Evolutionary conservation across 2,888 invertebrate genomes (phyloP).

Genomic region (Chelonus formosanus): DNA sequence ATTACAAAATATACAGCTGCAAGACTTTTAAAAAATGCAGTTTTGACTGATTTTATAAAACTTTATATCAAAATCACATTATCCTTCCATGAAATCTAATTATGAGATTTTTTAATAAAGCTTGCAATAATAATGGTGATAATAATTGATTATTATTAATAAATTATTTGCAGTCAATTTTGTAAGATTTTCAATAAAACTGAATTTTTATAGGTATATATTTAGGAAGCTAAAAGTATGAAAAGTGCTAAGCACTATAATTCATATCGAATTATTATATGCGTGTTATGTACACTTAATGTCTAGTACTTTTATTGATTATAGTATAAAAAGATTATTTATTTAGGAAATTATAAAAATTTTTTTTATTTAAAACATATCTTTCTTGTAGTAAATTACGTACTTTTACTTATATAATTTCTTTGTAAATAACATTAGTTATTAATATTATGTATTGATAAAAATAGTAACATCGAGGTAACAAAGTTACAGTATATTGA

Average conservation of each 20-base stretch:
- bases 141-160: too few species aligned
- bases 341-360: constrained; percentile 17
- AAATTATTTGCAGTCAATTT: too few species aligned
- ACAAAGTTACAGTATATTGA: too few species aligned
- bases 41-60: constrained; percentile 32
- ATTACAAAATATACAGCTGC: neutral
- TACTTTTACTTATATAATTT: too few species aligned
- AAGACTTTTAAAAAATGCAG: constrained; percentile 15
- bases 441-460: too few species aligned
- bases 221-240: neutral
- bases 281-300: neutral
- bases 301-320: neutral
- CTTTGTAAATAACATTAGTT: too few species aligned
- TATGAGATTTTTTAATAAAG: neutral
- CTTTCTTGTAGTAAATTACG: neutral
- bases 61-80: constrained; percentile 11
- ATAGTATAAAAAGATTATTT: constrained; percentile 1
- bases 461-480: too few species aligned
- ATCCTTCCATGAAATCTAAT: constrained; percentile 3
- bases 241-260: neutral
- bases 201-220: neutral
- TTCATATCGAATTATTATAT: constrained; percentile 7
- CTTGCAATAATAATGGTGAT: neutral
- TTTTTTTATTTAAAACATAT: constrained; percentile 18
- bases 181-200: too few species aligned